phyloP scores from a whole-genome alignment of 2,113 vertebrate species.

The Heteronetta atricapilla region DNA sequence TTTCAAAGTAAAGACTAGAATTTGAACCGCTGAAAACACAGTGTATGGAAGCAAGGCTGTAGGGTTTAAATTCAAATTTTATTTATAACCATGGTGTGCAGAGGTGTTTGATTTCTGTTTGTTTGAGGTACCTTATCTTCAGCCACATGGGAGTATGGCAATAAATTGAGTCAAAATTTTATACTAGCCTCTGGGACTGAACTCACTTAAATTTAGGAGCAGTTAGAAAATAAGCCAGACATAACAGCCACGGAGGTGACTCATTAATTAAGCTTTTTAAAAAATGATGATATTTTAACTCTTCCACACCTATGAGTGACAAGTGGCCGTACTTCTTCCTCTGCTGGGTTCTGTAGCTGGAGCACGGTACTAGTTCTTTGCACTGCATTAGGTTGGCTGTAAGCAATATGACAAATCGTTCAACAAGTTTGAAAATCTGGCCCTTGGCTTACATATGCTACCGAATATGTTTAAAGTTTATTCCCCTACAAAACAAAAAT shows the following conservation, averaged over 20 bases:
- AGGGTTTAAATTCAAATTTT: neutral
- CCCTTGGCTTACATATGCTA: no score
- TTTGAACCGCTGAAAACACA: neutral
- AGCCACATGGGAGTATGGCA: neutral
- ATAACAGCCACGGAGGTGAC: neutral
- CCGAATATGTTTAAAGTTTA: neutral
- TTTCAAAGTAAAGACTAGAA: neutral
- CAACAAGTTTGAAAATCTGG: conserved; percentile 2
- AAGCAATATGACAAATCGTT: neutral
- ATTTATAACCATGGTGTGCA: neutral
- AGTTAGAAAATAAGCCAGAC: neutral
- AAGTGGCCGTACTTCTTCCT: neutral
- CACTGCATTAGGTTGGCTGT: neutral
- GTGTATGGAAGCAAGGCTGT: neutral
- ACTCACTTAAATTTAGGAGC: neutral
- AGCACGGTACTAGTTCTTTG: neutral
- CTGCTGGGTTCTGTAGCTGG: neutral
- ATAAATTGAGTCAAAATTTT: neutral
- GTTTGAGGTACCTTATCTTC: neutral
- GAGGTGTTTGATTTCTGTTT: neutral
- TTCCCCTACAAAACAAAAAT: neutral
- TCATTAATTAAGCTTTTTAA: no score
- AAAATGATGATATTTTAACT: neutral
- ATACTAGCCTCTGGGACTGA: neutral
- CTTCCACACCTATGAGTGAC: neutral